Base-by-base conservation (phyloP, 2,113 vertebrate genomes). In the Pteronura brasiliensis region DNA sequence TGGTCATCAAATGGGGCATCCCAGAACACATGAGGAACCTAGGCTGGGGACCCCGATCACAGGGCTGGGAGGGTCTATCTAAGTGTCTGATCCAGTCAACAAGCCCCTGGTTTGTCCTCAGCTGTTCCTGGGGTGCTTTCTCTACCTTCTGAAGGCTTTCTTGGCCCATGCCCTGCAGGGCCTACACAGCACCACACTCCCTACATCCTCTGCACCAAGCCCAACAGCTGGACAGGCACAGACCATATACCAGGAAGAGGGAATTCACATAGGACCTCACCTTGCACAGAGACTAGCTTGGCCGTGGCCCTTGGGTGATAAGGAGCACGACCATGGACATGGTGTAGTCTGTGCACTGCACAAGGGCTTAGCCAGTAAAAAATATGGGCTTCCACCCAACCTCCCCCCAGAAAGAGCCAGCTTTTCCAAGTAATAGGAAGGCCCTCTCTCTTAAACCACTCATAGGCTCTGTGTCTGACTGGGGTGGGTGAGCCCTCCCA, bases 181-280 rank as follows among this genome's bases (percentile, higher is more conserved):
- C 91, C 25, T 99, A 89, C 98, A 99, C 84, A 98, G 95, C 81
- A 99, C 99, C 69, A 99, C 99, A 0, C 99, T 99, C 11, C 99
- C 99, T 67, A 99, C 98, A 99, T 99, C 52, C 99, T 99, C 47
- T 99, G 99, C 98, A 99, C 99, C 98, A 99, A 99, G 95, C 99
- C 99, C 1, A 99, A 99, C 0, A 44, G 98, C 0, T 99, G 87
- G 99, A 99, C 44, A 17, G 7, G 21, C 29, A 67, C 44, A 67
- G 13, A 49, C 44, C 31, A 31, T 15, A n/a, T 21, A 69, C 98
- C 98, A 95, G 84, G 99, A 88, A 39, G 69, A 76, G 36, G 6
- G 12, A 7, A 25, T 23, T 47, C 57, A 61, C 5, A 4, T 59
- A 44, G 87, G 29, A 3, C 55, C 13, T 8, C 8, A 29, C 31